Percentiles rank a stretch among this genome's conserved stretches.
Conservation (phyloP, 2,888 invertebrate genomes). For the Cataglyphis albicans region DNA sequence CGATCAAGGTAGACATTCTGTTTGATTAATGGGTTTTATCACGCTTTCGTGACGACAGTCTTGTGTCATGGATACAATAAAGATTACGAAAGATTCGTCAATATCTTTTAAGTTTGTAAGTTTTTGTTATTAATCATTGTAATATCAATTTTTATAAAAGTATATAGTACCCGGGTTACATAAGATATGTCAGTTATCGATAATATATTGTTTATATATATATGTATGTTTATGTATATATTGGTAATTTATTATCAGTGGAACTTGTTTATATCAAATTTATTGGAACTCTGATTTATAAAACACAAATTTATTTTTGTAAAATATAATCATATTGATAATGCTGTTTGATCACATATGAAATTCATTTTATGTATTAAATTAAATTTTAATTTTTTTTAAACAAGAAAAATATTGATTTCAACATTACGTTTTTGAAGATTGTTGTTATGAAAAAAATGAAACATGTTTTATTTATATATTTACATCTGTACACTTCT, state of each 20-base stretch:
- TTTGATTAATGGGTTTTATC: slow-evolving; percentile 17
- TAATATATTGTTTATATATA: not conserved
- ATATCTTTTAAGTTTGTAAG: not conserved
- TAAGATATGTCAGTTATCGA: not conserved
- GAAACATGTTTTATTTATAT: too few relatives aligned
- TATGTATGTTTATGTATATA: not conserved
- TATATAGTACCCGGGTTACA: not conserved
- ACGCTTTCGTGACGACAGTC: not conserved
- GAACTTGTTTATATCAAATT: not conserved
- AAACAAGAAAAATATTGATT: too few relatives aligned
- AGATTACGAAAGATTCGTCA: not conserved
- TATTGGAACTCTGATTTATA: not conserved
- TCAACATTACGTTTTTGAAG: too few relatives aligned
- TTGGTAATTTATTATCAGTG: not conserved
- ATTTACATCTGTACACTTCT: too few relatives aligned
- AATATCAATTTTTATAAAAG: not conserved
- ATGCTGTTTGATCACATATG: too few relatives aligned
- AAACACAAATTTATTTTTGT: too few relatives aligned
- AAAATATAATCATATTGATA: too few relatives aligned
- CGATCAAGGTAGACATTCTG: slow-evolving; percentile 1
- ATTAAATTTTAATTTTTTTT: too few relatives aligned
- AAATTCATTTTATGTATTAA: too few relatives aligned
- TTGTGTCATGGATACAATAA: not conserved
- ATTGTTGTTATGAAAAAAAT: too few relatives aligned
- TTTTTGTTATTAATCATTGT: not conserved